These are phyloP conservation scores for Oryzias curvinotus DNA, from an alignment of 2,113 vertebrate species.

Conservation along the genomic window DNA sequence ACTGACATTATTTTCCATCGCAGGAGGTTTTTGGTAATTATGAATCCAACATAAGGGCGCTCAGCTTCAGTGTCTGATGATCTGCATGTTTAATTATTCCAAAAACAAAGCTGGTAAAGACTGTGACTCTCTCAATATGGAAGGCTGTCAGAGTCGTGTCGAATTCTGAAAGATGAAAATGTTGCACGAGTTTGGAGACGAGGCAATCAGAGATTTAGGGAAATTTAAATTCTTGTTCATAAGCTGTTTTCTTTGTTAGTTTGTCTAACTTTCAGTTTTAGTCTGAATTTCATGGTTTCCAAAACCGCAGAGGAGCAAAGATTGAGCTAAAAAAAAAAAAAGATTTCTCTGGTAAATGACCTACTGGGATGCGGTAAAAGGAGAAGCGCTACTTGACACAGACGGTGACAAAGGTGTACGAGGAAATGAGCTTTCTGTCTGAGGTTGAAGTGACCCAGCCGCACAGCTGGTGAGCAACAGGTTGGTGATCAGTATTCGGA, in stretches of 20 bases:
- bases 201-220: too few species aligned
- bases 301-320: background rate
- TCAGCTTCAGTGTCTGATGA: conserved; percentile 19
- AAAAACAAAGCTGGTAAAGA: conserved; percentile 14
- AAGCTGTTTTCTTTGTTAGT: too few species aligned
- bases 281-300: too few species aligned
- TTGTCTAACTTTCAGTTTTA: too few species aligned
- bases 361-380: conserved; percentile 16
- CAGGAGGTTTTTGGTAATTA: conserved; percentile 42
- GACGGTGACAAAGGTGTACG: conserved; percentile 40
- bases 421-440: background rate
- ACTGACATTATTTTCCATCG: conserved; percentile 18
- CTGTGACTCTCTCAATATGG: background rate
- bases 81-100: conserved; percentile 50
- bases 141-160: background rate
- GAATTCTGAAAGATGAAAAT: background rate
- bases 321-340: conserved; percentile 31
- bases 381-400: conserved; percentile 57
- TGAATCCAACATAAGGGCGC: conserved; percentile 44
- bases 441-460: conserved; percentile 24
- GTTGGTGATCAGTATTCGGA: background rate
- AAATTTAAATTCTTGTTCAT: too few species aligned
- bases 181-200: background rate
- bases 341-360: conserved; percentile 19
- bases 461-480: conserved; percentile 4